Evolutionary conservation across 2,113 vertebrate genomes (phyloP), one percentile per base, ranked within the genome.

Genomic region (Leucopsar rothschildi): DNA sequence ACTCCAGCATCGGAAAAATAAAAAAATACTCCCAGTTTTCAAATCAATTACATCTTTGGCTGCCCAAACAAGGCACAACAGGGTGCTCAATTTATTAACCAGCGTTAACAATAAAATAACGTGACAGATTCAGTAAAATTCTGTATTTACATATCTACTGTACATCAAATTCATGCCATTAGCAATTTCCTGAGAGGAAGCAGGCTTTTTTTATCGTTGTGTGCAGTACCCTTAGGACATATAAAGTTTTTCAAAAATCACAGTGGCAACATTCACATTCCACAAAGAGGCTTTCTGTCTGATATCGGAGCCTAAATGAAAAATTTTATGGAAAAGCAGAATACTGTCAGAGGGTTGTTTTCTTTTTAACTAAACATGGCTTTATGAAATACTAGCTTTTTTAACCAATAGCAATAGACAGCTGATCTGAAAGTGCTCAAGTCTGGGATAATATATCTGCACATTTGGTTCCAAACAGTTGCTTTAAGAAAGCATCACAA

Each of bases 391-490:
- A 73, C 5, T 10, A 37, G 6, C 25, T 61, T 89, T 50, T 33
- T 66, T 39, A 49, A 44, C 4, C 55, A 53, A 33, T 7, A 84
- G 22, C 42, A 84, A 87, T 8, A 52, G 25, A 70, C 29, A 88
- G 12, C 21, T 82, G 65, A 87, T 47, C 23, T 22, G n/a, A 24
- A 73, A 69, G 22, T 4, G 15, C 50, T 49, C 50, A 56, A 65
- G 66, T 35, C 23, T 25, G 49, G 13, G 31, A 39, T 1, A 65
- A 72, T 31, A 66, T 42, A 81, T 70, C 64, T 39, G 49, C 4
- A 2, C 14, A 29, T 3, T 1, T 0, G 0, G 31, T 53, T 75
- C 40, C 22, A 64, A 65, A 73, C 11, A 57, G n/a, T 6, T 92
- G 68, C 33, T 65, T 61, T 81, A 33, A 65, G 55, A 64, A 82